Evolutionary conservation across 2,113 vertebrate genomes (phyloP), one percentile per base, ranked within the genome.

Genomic region (Cheirogaleus medius): DNA sequence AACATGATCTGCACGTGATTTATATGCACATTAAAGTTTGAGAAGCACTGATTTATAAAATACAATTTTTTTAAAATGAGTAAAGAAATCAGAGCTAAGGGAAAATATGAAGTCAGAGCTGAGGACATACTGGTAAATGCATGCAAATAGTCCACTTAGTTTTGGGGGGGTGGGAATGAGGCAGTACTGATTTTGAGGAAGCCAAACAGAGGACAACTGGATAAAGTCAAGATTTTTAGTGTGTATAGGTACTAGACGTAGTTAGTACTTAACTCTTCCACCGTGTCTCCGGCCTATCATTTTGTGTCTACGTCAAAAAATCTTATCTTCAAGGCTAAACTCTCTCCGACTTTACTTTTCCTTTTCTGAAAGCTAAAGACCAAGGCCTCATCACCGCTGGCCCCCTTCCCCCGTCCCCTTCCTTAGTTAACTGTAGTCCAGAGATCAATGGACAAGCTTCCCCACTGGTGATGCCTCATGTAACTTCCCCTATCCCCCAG

Each of bases 41-140:
- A 93, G 89, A 87, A 94, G 47, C 68, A 87, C 11, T 71, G 34
- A 87, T 74, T 83, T 92, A 86, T 66, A 69, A 78, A 93, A 69
- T 73, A 25, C 5, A 76, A 12, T 14, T 63, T 77, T 47, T 66
- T 44, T 78, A 17, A 21, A 81, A 39, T 82, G 37, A 82, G 37
- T 90, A 44, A 86, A 49, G 27, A 87, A 93, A 85, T 82, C 27
- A 88, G 66, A 87, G 18, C 34, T 78, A 71, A 92, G 39, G 34
- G 32, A 54, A 91, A 92, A 73, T 94, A 68, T 73, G 47, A 58
- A 71, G 17, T 76, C 84, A 87, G 39, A 91, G 17, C 52, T 96
- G 5, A 94, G 15, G 49, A 92, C 54, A 87, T 93, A 91, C 20
- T 60, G 21, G 60, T 80, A 89, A 83, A 87, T 82, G 34, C 44